phyloP scores from a whole-genome alignment of 2,888 invertebrate genomes.

The Lysandra coridon region DNA sequence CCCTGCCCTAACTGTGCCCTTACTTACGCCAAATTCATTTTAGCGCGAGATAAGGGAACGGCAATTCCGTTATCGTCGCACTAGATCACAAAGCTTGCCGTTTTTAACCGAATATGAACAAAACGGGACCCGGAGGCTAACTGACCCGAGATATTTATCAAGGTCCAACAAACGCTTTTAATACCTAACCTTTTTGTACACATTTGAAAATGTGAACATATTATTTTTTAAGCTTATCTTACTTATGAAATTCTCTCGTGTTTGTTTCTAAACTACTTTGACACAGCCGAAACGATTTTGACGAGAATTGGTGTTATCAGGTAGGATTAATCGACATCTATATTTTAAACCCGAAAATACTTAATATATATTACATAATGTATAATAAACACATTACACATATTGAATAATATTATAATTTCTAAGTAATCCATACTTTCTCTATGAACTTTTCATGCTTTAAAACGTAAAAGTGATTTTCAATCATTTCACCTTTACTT shows the following conservation, averaged over 20 bases:
- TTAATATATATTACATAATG: too few relatives aligned
- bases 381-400: too few relatives aligned
- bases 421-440: too few relatives aligned
- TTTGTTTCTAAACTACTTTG: too few relatives aligned
- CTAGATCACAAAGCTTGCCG: slow-evolving; percentile 60
- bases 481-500: too few relatives aligned
- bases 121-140: slow-evolving; percentile 59
- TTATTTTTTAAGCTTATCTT: background rate
- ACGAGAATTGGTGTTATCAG: too few relatives aligned
- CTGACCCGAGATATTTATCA: slow-evolving; percentile 63
- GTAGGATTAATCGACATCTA: too few relatives aligned
- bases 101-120: slow-evolving; percentile 65
- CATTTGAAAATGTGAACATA: background rate
- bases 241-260: background rate
- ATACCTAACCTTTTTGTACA: slow-evolving; percentile 19
- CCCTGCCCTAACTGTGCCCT: slow-evolving; percentile 31
- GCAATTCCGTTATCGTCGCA: slow-evolving; percentile 59
- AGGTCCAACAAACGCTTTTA: slow-evolving; percentile 51
- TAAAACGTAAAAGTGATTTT: too few relatives aligned
- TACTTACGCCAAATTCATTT: slow-evolving; percentile 53
- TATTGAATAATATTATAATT: too few relatives aligned
- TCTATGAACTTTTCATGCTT: too few relatives aligned
- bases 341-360: too few relatives aligned
- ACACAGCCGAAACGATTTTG: too few relatives aligned
- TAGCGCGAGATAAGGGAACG: slow-evolving; percentile 56